A percentile compares a stretch with the other conserved stretches of the same genome.
Conservation (phyloP, 2,797 vertebrate genomes). For the Danio tinwini region DNA sequence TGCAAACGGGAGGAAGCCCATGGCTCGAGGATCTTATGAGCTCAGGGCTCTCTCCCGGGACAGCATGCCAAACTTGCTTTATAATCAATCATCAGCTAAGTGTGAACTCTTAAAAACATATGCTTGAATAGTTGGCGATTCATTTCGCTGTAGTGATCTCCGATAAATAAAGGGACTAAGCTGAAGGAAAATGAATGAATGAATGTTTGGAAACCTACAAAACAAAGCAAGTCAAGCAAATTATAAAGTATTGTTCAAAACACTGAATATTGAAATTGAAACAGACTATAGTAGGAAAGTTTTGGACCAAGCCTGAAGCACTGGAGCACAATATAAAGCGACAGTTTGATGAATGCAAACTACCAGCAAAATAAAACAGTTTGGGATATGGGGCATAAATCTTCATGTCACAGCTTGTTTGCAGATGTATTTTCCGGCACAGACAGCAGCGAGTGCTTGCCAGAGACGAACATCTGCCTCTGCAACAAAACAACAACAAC, state of each 20-base stretch:
- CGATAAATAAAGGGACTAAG: no score
- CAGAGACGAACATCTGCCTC: constrained; percentile 54
- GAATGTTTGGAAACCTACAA: not conserved
- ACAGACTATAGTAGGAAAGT: constrained; percentile 13
- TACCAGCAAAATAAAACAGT: constrained; percentile 69
- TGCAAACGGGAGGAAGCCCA: no score
- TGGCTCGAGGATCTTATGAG: no score
- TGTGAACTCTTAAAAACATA: no score
- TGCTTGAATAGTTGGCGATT: no score
- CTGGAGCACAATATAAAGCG: constrained; percentile 66
- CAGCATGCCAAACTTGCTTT: no score
- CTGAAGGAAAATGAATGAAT: no score
- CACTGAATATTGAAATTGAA: constrained; percentile 39
- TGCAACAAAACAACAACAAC: constrained; percentile 32
- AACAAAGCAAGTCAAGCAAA: not conserved
- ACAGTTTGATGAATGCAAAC: constrained; percentile 78
- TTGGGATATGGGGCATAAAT: constrained; percentile 72
- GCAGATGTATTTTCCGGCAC: constrained; percentile 38
- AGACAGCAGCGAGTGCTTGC: constrained; percentile 18
- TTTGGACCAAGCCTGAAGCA: constrained; percentile 69
- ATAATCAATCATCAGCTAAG: no score
- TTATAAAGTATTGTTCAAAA: constrained; percentile 17
- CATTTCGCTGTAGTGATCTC: no score
- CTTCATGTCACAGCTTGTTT: constrained; percentile 69
- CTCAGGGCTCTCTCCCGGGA: no score